Base-by-base conservation (phyloP, 2,888 invertebrate genomes). In the Thymelicus sylvestris region DNA sequence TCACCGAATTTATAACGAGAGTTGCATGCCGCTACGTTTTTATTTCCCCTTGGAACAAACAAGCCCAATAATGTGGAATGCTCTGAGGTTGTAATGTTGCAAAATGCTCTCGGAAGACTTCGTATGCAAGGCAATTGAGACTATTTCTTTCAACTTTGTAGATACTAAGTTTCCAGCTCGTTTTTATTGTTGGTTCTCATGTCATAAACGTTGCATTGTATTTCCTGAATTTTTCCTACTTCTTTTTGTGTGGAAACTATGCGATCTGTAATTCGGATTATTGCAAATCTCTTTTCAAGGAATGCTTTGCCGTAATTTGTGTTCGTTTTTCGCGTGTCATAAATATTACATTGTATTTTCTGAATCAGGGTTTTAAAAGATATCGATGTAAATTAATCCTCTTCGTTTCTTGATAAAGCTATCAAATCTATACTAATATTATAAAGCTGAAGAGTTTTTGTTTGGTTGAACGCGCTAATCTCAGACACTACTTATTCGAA, bases 1-100 rank as follows among this genome's bases (percentile, higher is more conserved):
- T 85, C 80, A 78, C 81, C 77, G 81, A 83, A 84, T 84, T 83
- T 83, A 80, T 78, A 75, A 73, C 72, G 67, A 73, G 72, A 75
- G 72, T 75, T 73, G 72, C 78, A 75, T 67, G 73, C 67, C 73
- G 71, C 75, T 76, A 77, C 74, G 76, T 71, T 79, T 79, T 76
- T 76, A 76, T 78, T 75, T 75, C 64, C 73, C 48, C 62, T 67
- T 63, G 59, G 64, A 59, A 50, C 59, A 69, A 69, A 69, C 64
- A 59, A 69, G 69, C 47, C 38, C 69, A 69, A 69, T 64, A 69
- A 69, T 69, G 63, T 69, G 67, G 63, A 64, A 65, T 63, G 19
- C 55, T 63, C 63, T 12, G 38, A 39, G 55, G 64, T 59, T 59
- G 59, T 63, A 64, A 59, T 64, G 65, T 65, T 65, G 69, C 59